phyloP scores from a whole-genome alignment of 2,113 vertebrate species.

The Accipiter virgatus region DNA sequence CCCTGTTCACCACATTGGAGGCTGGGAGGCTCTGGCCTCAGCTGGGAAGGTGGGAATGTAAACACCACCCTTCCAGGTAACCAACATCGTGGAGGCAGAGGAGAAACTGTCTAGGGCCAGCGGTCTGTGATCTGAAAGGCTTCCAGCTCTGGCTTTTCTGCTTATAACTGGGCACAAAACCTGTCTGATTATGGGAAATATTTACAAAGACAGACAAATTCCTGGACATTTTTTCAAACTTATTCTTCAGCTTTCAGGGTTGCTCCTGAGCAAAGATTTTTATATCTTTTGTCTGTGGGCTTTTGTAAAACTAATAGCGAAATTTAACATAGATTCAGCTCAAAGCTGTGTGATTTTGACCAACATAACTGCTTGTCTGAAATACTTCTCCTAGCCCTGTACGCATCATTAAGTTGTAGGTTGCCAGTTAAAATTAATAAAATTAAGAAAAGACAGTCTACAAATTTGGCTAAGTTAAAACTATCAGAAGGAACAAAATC shows the following conservation, averaged over 20 bases:
- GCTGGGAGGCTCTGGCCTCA: neutral
- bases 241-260: neutral
- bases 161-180: neutral
- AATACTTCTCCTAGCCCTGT: neutral
- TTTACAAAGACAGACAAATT: neutral
- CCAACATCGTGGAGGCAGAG: accelerated
- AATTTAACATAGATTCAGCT: neutral
- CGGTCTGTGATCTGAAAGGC: neutral
- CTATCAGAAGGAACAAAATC: neutral
- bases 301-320: neutral
- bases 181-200: neutral
- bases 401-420: neutral
- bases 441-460: neutral
- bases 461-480: neutral
- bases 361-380: neutral
- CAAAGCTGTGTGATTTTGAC: neutral
- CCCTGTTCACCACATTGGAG: neutral
- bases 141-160: neutral
- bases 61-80: neutral
- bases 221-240: neutral
- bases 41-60: neutral
- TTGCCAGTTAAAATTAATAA: neutral
- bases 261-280: neutral
- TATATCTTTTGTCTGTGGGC: neutral
- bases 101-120: neutral